phyloP scores from a whole-genome alignment of 2,113 vertebrate genomes.

The Phrynosoma blainvillii region DNA sequence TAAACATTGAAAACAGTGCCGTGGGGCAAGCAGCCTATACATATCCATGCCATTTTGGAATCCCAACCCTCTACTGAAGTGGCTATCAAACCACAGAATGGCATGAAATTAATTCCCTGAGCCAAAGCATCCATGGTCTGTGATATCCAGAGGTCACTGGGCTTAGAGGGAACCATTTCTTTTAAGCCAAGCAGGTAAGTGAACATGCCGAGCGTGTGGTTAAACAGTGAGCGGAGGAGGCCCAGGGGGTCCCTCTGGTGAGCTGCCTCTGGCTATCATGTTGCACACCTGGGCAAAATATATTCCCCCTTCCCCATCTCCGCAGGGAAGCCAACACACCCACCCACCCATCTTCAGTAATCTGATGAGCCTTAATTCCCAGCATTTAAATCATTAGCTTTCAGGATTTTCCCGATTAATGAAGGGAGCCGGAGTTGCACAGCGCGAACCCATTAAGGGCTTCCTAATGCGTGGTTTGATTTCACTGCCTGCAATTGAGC shows the following conservation, averaged over 20 bases:
- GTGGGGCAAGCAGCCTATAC: no score
- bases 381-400: slow-evolving; percentile 74
- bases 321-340: slow-evolving; percentile 54
- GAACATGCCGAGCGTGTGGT: not conserved
- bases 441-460: slow-evolving; percentile 62
- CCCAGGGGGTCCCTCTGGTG: not conserved
- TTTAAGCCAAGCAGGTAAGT: not conserved
- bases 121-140: no score
- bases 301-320: slow-evolving; percentile 42
- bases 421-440: slow-evolving; percentile 69
- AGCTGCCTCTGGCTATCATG: not conserved
- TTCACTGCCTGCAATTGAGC: slow-evolving; percentile 62
- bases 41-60: no score
- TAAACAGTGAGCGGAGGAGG: slow-evolving; percentile 2
- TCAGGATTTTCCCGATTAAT: slow-evolving; percentile 72
- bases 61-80: no score
- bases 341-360: slow-evolving; percentile 53
- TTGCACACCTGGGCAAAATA: slow-evolving; percentile 58
- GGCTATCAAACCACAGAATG: no score
- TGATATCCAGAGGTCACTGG: not conserved
- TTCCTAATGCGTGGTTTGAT: slow-evolving; percentile 63
- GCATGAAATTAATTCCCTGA: no score
- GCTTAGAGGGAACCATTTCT: no score
- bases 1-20: no score
- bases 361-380: slow-evolving; percentile 72